Conservation (phyloP, 1,140 invertebrate species). For the Chionoecetes opilio region DNA sequence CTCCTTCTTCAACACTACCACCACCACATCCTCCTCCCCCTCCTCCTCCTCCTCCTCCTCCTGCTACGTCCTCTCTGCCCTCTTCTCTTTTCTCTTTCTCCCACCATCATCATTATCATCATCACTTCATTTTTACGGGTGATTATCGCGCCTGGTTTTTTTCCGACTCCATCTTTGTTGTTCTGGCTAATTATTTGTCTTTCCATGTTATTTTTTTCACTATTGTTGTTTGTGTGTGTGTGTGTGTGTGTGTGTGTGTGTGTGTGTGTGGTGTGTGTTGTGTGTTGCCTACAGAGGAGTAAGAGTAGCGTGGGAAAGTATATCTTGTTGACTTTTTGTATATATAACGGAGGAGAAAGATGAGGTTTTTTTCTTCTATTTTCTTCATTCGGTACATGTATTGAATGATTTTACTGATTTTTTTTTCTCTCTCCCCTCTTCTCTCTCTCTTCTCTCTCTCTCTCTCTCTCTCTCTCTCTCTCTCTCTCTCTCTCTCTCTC, state of each 20-base stretch:
- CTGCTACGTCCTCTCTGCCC: not conserved
- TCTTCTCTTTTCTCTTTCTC: not conserved
- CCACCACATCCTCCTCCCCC: too few species aligned
- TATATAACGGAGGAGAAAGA: too few species aligned
- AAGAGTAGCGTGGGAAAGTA: too few species aligned
- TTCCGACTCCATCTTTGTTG: not conserved
- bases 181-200: not conserved
- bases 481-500: conserved; percentile 37
- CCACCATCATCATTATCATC: not conserved
- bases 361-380: not conserved
- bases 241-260: too few species aligned
- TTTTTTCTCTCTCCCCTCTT: not conserved
- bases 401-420: too few species aligned
- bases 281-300: too few species aligned
- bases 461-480: conserved; percentile 5
- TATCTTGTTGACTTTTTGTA: too few species aligned
- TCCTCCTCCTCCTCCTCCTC: too few species aligned
- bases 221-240: too few species aligned
- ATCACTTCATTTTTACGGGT: conserved; percentile 52
- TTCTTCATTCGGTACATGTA: not conserved
- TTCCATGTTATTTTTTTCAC: too few species aligned
- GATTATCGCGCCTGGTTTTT: not conserved
- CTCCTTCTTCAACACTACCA: too few species aligned
- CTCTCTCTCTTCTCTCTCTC: not conserved
- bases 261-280: too few species aligned